A percentile compares a stretch with the other conserved stretches of the same genome.
These are phyloP conservation scores for Drosophila histrio DNA, from an alignment of 2,888 invertebrate genomes.

Conservation along the genomic window DNA sequence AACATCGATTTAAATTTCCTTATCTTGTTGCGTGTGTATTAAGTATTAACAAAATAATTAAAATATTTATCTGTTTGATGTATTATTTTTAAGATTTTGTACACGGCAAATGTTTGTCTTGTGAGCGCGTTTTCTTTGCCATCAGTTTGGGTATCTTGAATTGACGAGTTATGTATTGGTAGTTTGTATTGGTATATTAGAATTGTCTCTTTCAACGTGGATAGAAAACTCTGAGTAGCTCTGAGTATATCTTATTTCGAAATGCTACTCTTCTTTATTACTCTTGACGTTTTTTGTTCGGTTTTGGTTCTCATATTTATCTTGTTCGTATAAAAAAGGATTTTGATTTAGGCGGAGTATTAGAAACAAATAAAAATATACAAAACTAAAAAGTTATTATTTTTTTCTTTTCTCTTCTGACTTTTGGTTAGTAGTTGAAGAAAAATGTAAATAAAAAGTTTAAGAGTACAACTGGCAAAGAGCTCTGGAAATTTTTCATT, in stretches of 20 bases:
- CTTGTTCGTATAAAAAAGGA: constrained; percentile 84
- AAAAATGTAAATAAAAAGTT: constrained; percentile 60
- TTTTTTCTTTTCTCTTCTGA: constrained; percentile 48
- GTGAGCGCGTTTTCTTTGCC: constrained; percentile 67
- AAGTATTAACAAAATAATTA: constrained; percentile 52
- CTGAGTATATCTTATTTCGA: constrained; percentile 44
- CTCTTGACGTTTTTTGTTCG: constrained; percentile 52
- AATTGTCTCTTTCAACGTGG: constrained; percentile 63
- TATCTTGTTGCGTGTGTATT: constrained; percentile 46
- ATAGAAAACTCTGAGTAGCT: constrained; percentile 51
- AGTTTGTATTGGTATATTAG: constrained; percentile 32
- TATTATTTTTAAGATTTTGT: constrained; percentile 32
- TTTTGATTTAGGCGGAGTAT: constrained; percentile 84
- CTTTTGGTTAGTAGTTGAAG: constrained; percentile 57
- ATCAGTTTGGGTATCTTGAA: constrained; percentile 41
- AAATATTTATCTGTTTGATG: neutral
- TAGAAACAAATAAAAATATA: constrained; percentile 75
- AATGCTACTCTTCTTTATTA: constrained; percentile 37
- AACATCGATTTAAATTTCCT: constrained; percentile 58
- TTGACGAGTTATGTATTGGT: constrained; percentile 18
- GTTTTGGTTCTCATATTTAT: constrained; percentile 84
- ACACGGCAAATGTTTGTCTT: constrained; percentile 66
- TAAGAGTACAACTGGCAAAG: constrained; percentile 83
- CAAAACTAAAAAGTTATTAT: constrained; percentile 59
- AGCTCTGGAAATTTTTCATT: constrained; percentile 84